Base-by-base conservation (phyloP, 2,113 vertebrate genomes). In the Geococcyx californianus region DNA sequence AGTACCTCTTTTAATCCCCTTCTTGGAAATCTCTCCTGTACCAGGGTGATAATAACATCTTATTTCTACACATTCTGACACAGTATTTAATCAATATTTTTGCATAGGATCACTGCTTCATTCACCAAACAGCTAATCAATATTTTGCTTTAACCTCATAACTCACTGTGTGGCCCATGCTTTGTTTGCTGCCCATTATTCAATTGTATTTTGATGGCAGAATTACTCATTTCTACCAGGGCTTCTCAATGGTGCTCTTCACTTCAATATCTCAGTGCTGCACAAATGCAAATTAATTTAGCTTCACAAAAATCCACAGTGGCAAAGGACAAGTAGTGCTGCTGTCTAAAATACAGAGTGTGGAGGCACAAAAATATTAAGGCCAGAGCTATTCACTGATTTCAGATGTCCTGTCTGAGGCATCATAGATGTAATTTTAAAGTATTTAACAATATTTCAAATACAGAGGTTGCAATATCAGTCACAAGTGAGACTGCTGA, bases 91-190 rank as follows among this genome's bases (percentile, higher is more conserved):
- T 34, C 60, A 13, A n/a, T 79, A 20, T 78, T 89, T 93, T 94
- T 95, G 69, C 40, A 66, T 19, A 72, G 28, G 28, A 73, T 19
- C 49, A 60, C 56, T 52, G 40, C 21, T 91, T 76, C 44, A 82
- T 33, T 87, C 74, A 82, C 54, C 52, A 63, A 94, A 89, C 7
- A 49, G 40, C n/a, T 93, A 73, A 87, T 82, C 89, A 76, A 59
- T 91, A 87, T 24, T 85, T 87, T 73, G 66, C n/a, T 91, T 95
- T 91, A 73, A 72, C 54, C 81, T 95, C 76, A 31, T 82, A 89
- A 92, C 45, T 95, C 77, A 84, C 17, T 62, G 17, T 73, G 77
- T 63, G 70, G 42, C 40, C 81, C 56, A 13, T 68, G 54, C 52
- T 90, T 94, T 90, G 45, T 89, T 95, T 86, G 82, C 51, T 76